Conservation (phyloP, 1,140 invertebrate genomes). For the Formica exsecta region DNA sequence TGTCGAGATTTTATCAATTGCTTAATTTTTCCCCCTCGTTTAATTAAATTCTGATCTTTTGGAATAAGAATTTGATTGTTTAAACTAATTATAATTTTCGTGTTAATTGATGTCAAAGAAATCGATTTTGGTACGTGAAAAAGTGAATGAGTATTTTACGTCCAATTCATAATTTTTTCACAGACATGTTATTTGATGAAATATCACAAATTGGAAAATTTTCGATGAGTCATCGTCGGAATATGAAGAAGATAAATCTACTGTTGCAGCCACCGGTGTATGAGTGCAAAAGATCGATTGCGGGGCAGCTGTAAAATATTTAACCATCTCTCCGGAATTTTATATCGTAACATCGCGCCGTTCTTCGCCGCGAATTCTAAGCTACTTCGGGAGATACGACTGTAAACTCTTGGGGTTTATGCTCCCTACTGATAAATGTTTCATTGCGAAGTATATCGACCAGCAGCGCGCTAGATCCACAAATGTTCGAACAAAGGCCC, state of each 20-base stretch:
- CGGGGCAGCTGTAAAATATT: constrained; percentile 32
- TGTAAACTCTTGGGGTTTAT: constrained; percentile 54
- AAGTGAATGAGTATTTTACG: neutral
- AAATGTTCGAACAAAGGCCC: constrained; percentile 1
- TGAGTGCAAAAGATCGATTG: constrained; percentile 22
- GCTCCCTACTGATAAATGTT: constrained; percentile 37
- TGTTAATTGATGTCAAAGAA: neutral
- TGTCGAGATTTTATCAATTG: too few relatives aligned
- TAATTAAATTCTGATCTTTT: too few relatives aligned
- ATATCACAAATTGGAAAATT: neutral
- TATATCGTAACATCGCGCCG: neutral
- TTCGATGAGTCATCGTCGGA: neutral
- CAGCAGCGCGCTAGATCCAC: constrained; percentile 12
- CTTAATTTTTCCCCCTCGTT: too few relatives aligned
- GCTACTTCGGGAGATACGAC: constrained; percentile 32
- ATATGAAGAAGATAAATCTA: constrained; percentile 26
- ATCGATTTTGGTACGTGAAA: neutral
- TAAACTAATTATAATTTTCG: neutral
- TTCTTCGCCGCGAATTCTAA: constrained; percentile 29
- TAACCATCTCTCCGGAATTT: constrained; percentile 22
- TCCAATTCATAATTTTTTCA: neutral
- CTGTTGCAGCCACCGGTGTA: neutral
- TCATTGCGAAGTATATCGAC: constrained; percentile 38
- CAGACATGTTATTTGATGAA: neutral
- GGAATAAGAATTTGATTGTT: neutral